These are phyloP conservation scores for Drosophila nr. medialis DNA, from an alignment of 2,888 invertebrate genomes.

Conservation along the genomic window DNA sequence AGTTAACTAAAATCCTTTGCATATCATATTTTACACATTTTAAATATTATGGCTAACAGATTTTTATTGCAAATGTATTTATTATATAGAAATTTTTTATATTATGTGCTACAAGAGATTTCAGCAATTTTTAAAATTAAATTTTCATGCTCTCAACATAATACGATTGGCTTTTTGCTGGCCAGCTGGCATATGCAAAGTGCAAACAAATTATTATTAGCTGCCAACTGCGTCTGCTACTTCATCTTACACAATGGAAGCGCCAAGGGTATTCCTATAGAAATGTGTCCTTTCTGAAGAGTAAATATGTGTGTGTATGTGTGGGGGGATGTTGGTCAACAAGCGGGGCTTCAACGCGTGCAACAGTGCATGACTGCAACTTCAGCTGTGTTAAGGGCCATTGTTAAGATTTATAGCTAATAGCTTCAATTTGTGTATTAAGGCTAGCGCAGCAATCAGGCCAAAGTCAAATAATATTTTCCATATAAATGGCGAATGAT, in stretches of 20 bases:
- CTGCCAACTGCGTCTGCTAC: conserved; percentile 73
- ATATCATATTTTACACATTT: no score
- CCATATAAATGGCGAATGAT: conserved; percentile 64
- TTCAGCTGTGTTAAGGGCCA: conserved; percentile 30
- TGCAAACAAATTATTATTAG: conserved; percentile 79
- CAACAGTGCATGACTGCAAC: conserved; percentile 48
- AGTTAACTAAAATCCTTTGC: neutral
- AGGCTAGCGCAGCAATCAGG: conserved; percentile 54
- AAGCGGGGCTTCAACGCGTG: conserved; percentile 59
- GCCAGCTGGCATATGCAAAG: conserved; percentile 76
- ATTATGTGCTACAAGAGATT: neutral
- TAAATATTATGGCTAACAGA: neutral
- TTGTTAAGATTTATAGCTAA: conserved; percentile 17
- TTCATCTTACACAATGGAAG: conserved; percentile 72
- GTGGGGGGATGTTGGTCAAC: conserved; percentile 40
- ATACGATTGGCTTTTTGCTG: conserved; percentile 35
- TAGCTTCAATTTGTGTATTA: conserved; percentile 15
- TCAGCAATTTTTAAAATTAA: neutral
- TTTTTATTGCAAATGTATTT: neutral
- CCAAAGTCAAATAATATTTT: conserved; percentile 53
- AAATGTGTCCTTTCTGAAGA: conserved; percentile 48
- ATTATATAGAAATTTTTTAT: neutral
- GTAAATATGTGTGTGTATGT: conserved; percentile 25
- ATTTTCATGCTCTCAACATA: conserved; percentile 13
- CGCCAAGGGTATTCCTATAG: conserved; percentile 70